Base-by-base conservation (phyloP, 2,113 vertebrate species). In the Boulengerochromis microlepis region DNA sequence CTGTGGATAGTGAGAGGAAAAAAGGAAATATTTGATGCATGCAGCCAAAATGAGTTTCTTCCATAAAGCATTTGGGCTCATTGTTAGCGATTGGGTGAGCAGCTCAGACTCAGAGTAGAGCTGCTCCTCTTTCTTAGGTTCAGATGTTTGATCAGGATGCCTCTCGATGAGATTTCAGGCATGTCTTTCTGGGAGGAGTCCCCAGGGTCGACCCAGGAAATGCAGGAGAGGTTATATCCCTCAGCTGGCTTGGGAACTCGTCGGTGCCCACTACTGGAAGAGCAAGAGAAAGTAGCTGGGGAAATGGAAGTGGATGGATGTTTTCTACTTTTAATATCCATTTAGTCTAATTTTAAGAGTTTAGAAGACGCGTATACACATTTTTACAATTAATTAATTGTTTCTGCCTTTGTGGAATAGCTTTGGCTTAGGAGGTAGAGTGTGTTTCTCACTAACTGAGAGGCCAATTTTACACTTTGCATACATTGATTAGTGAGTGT, bases 291-390 rank as follows among this genome's bases (percentile, higher is more conserved):
- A 42, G 38, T 74, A 24, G 22, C 38, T 26, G 2, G 22, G 38
- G 13, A 71, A 24, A 10, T 66, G 18, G 31, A 71, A 24, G 13
- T 42, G n/a, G 22, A 45, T 71, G 22, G 4, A 74, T 47, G 40
- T 26, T 74, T 74, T 74, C 8, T 74, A 45, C 40, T 26, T 42
- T 16, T 74, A 74, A 45, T 45, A 26, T 74, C 5, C 15, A 26
- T 42, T 45, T 45, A 74, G 22, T 18, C n/a, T 24, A 1, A 74
- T 74, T 26, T 18, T 45, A 10, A 45, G 3, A 45, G 15, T 42
- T 45, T 26, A 26, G 0, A 74, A 45, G 69, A 18, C 2, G 1
- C 0, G 0, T 45, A 42, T 4, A 18, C 13, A 45, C 13, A 74
- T 74, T 74, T 45, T 5, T 74, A 5, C n/a, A 15, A 16, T 24